Evolutionary conservation across 2,888 invertebrate genomes (phyloP).

Genomic region (Archaeoteleia sp.): DNA sequence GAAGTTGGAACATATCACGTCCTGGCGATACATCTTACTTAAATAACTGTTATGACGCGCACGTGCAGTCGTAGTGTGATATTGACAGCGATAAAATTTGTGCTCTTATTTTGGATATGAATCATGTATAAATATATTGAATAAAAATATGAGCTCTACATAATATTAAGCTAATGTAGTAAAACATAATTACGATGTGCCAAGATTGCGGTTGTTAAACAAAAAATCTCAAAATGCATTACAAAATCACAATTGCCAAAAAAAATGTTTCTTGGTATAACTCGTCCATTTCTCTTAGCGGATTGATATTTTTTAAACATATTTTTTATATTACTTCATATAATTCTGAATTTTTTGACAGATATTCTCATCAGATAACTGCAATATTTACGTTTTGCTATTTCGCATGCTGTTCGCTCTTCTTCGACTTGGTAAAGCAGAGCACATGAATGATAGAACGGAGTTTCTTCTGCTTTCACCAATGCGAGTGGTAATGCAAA

Average conservation of each 20-base stretch:
- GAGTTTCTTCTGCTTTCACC: slow-evolving; percentile 37
- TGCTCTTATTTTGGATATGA: slow-evolving; percentile 28
- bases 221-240: no score
- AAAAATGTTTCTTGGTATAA: no score
- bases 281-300: no score
- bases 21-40: slow-evolving; percentile 28
- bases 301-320: neutral
- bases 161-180: no score
- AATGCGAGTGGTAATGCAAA: slow-evolving; percentile 35
- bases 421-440: slow-evolving; percentile 22
- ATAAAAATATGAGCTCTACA: slow-evolving; percentile 10
- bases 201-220: no score
- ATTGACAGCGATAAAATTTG: slow-evolving; percentile 34
- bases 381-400: slow-evolving; percentile 27
- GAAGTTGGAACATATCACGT: slow-evolving; percentile 11
- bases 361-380: slow-evolving; percentile 17
- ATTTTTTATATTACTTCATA: neutral
- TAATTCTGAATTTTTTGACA: slow-evolving; percentile 6
- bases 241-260: no score
- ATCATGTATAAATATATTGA: slow-evolving; percentile 12
- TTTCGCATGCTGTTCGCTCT: slow-evolving; percentile 26
- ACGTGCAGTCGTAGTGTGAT: slow-evolving; percentile 22
- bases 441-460: slow-evolving; percentile 40
- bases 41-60: slow-evolving; percentile 32
- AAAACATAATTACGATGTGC: no score